Conservation (phyloP, 2,113 vertebrate species). For the Gila orcuttii region DNA sequence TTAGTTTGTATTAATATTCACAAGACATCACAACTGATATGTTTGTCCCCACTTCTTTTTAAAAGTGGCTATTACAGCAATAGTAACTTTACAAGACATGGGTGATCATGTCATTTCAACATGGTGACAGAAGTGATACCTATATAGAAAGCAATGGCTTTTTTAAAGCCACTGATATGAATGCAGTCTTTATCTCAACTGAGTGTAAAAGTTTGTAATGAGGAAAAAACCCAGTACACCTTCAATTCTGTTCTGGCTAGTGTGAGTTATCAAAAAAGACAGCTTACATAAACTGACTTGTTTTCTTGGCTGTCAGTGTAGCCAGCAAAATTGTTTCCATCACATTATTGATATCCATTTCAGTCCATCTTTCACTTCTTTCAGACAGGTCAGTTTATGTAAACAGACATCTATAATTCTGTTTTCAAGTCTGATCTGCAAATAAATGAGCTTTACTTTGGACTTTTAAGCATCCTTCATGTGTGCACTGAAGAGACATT, state of each 20-base stretch:
- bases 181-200: neutral
- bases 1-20: neutral
- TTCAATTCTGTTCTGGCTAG: neutral
- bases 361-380: slow-evolving; percentile 27
- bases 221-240: neutral
- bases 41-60: neutral
- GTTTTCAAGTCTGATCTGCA: slow-evolving; percentile 54
- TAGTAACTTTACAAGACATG: neutral
- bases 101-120: neutral
- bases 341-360: slow-evolving; percentile 21
- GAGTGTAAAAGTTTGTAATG: neutral
- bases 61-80: neutral
- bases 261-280: neutral
- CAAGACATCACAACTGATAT: neutral
- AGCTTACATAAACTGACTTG: neutral
- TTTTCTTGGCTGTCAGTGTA: neutral
- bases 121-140: neutral
- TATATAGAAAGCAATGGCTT: neutral
- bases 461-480: slow-evolving; percentile 58
- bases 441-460: slow-evolving; percentile 61
- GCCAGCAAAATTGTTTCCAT: neutral
- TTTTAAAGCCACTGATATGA: neutral
- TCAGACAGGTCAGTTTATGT: slow-evolving; percentile 49
- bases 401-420: slow-evolving; percentile 51
- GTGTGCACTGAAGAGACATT: slow-evolving; percentile 55